Percentiles rank a stretch among this genome's conserved stretches.
Conservation (phyloP, 30 jellyfish, hydroid and myxozoan genomes). For the Aurelia sp. region DNA sequence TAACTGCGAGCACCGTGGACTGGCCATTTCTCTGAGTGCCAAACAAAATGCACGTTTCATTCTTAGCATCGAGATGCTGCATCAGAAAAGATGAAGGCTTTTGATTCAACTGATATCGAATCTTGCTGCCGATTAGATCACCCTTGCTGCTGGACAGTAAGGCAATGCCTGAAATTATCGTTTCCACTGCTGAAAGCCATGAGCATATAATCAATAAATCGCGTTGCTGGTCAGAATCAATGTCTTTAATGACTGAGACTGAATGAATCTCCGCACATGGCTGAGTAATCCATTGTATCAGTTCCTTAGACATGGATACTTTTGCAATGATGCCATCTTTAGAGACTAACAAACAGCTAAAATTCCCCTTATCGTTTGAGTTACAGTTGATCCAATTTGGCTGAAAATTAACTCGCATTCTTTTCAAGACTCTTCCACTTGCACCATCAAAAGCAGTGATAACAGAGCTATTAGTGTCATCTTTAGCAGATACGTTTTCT, state of each 20-base stretch:
- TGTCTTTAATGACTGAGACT: constrained; percentile 21
- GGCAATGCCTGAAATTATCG: constrained; percentile 51
- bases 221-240: constrained; percentile 15
- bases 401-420: constrained; percentile 18
- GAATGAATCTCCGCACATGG: constrained; percentile 53
- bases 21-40: constrained; percentile 39
- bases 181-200: constrained; percentile 41
- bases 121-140: constrained; percentile 51
- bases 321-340: constrained; percentile 35
- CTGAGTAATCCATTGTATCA: constrained; percentile 13
- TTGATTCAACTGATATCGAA: constrained; percentile 54
- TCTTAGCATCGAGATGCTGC: constrained; percentile 54
- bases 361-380: constrained; percentile 2
- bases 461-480: constrained; percentile 8
- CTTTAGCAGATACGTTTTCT: background rate
- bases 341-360: constrained; percentile 32
- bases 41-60: constrained; percentile 54
- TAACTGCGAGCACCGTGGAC: constrained; percentile 54
- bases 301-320: constrained; percentile 10
- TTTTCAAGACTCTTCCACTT: constrained; percentile 24
- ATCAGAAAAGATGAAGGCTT: constrained; percentile 51
- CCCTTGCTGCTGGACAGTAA: constrained; percentile 47
- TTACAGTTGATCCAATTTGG: constrained; percentile 25
- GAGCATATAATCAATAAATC: constrained; percentile 53
- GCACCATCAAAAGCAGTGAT: constrained; percentile 41